These are phyloP conservation scores for Drosophila villosipedis DNA, from an alignment of 2,888 invertebrate genomes.

Conservation along the genomic window DNA sequence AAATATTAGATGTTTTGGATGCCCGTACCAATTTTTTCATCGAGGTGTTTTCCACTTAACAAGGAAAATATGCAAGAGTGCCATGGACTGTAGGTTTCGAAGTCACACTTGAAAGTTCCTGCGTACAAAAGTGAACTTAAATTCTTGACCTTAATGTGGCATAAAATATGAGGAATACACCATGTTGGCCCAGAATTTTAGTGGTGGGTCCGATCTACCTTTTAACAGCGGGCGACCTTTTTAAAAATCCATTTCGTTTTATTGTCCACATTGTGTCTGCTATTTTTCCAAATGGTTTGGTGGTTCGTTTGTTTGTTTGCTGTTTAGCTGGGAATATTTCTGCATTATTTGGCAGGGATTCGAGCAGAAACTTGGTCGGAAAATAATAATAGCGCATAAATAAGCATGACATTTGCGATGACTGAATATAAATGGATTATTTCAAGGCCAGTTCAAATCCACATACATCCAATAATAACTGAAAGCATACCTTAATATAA, in stretches of 20 bases:
- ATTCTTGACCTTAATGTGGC: slow-evolving; percentile 44
- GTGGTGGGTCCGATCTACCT: slow-evolving; percentile 25
- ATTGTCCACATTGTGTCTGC: slow-evolving; percentile 52
- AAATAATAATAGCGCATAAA: slow-evolving; percentile 60
- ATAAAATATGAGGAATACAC: slow-evolving; percentile 68
- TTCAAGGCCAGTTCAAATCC: slow-evolving; percentile 20
- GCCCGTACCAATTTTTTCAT: background rate
- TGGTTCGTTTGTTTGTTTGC: slow-evolving; percentile 29
- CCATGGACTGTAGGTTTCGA: slow-evolving; percentile 4
- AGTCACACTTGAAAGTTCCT: slow-evolving; percentile 31
- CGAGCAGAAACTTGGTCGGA: slow-evolving; percentile 56
- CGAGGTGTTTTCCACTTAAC: background rate
- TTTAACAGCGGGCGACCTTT: slow-evolving; percentile 55
- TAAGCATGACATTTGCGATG: slow-evolving; percentile 53
- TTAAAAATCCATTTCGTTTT: slow-evolving; percentile 69
- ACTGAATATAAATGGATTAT: slow-evolving; percentile 54
- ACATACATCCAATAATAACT: slow-evolving; percentile 25
- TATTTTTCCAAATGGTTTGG: slow-evolving; percentile 45
- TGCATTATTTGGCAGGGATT: slow-evolving; percentile 71
- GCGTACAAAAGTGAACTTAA: slow-evolving; percentile 23
- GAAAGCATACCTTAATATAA: slow-evolving; percentile 17
- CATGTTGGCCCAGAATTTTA: slow-evolving; percentile 41
- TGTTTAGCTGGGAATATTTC: slow-evolving; percentile 65
- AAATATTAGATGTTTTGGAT: background rate
- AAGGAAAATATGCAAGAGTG: background rate